A percentile compares a stretch with the other conserved stretches of the same genome.
phyloP scores from a whole-genome alignment of 2,797 vertebrate genomes.

The Gallinago nigripennis region DNA sequence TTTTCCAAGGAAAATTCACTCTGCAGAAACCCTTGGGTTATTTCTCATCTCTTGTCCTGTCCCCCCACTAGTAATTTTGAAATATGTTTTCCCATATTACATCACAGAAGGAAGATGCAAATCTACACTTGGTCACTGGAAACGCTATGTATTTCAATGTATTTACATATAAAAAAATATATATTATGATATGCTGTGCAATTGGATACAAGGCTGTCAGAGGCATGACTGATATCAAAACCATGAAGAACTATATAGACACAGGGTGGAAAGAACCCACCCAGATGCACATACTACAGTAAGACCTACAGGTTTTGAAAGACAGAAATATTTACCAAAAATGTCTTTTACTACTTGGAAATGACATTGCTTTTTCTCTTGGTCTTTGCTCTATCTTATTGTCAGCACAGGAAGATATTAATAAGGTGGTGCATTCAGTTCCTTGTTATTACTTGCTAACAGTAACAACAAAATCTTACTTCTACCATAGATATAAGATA shows the following conservation, averaged over 20 bases:
- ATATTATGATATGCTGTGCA: background rate
- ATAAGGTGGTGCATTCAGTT: background rate
- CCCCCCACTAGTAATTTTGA: background rate
- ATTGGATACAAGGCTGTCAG: background rate
- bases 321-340: background rate
- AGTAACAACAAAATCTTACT: background rate
- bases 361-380: background rate
- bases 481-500: background rate
- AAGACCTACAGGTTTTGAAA: background rate
- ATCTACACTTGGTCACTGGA: background rate
- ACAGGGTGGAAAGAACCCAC: background rate
- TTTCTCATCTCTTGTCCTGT: background rate
- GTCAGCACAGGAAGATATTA: background rate
- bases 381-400: background rate
- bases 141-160: background rate
- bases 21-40: background rate
- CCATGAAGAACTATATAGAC: background rate
- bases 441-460: background rate
- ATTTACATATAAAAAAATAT: conserved; percentile 21
- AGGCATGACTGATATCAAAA: background rate
- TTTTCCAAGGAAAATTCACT: background rate
- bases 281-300: background rate
- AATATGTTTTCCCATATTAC: background rate
- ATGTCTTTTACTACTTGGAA: background rate
- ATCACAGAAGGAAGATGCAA: background rate